A percentile compares a stretch with the other conserved stretches of the same genome.
phyloP scores from a whole-genome alignment of 2,113 vertebrate genomes.

The Burhinus bistriatus region DNA sequence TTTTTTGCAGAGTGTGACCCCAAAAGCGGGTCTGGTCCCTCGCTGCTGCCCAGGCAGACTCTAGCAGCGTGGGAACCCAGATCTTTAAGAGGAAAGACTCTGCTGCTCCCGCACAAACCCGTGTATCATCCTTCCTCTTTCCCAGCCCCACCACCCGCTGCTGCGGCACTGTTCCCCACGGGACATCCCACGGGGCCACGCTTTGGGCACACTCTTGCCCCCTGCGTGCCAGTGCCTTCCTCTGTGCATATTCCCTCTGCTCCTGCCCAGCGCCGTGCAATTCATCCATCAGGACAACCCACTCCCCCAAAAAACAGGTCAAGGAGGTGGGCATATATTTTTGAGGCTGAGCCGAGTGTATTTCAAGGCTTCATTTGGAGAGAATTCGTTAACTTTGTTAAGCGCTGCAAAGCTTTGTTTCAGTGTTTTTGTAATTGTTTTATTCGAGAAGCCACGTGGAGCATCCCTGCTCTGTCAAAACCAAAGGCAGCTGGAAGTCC shows the following conservation, averaged over 20 bases:
- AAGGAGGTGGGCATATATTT: neutral
- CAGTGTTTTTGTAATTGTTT: neutral
- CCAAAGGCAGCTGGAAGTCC: neutral
- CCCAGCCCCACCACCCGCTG: neutral
- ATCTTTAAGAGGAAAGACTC: neutral
- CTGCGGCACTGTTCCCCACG: fast-evolving
- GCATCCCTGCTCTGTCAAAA: neutral
- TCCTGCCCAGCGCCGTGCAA: neutral
- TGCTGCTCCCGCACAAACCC: neutral
- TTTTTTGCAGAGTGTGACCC: neutral
- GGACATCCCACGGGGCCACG: fast-evolving
- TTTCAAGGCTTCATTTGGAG: neutral
- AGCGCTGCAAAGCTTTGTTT: neutral
- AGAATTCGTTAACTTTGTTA: neutral
- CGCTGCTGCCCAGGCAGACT: neutral
- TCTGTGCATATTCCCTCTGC: neutral
- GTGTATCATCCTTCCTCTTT: neutral
- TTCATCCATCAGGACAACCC: neutral
- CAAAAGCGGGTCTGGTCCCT: neutral
- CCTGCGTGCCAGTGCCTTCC: neutral
- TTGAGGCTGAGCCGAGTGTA: neutral
- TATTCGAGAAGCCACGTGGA: fast-evolving
- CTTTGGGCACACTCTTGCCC: neutral
- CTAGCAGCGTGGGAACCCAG: neutral
- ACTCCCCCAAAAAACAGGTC: fast-evolving